These are phyloP conservation scores for Enteromius afrohamiltoni DNA, from an alignment of 2,797 vertebrate genomes.

Conservation along the genomic window DNA sequence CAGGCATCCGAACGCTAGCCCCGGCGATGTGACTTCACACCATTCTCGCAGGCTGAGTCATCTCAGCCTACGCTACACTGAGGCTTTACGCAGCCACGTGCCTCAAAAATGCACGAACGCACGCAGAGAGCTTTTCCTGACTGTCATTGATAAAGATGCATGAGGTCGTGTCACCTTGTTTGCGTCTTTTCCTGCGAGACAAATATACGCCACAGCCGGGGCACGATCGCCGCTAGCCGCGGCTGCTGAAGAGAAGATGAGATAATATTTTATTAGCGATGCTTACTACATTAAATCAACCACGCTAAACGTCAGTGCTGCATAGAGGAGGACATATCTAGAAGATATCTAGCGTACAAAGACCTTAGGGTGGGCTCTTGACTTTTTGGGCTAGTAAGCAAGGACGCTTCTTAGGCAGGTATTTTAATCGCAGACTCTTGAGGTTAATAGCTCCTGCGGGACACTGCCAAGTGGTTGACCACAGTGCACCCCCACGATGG, in stretches of 20 bases:
- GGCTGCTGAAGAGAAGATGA: neutral
- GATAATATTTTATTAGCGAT: neutral
- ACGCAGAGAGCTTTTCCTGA: neutral
- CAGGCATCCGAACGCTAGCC: slow-evolving; percentile 59
- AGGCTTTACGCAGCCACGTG: slow-evolving; percentile 36
- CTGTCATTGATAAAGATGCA: slow-evolving; percentile 46
- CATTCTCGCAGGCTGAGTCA: slow-evolving; percentile 69
- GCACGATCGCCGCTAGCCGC: neutral
- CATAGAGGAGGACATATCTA: neutral
- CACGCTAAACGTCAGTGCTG: neutral
- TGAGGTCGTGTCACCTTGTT: slow-evolving; percentile 19
- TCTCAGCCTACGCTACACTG: slow-evolving; percentile 20
- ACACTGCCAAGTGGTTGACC: slow-evolving; percentile 23
- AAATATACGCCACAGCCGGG: neutral
- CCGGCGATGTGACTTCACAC: slow-evolving; percentile 65
- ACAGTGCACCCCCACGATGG: neutral
- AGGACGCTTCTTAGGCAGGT: neutral
- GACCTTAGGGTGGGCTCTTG: neutral
- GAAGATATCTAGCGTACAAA: neutral
- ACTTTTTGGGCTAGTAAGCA: neutral
- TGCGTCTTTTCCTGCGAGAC: neutral
- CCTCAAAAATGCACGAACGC: slow-evolving; percentile 1
- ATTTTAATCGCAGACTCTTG: slow-evolving; percentile 34
- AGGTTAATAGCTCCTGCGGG: slow-evolving; percentile 23
- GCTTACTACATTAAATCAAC: neutral